A percentile compares a stretch with the other conserved stretches of the same genome.
These are phyloP conservation scores for Eriocheir sinensis DNA, from an alignment of 1,140 invertebrate genomes.

Conservation along the genomic window DNA sequence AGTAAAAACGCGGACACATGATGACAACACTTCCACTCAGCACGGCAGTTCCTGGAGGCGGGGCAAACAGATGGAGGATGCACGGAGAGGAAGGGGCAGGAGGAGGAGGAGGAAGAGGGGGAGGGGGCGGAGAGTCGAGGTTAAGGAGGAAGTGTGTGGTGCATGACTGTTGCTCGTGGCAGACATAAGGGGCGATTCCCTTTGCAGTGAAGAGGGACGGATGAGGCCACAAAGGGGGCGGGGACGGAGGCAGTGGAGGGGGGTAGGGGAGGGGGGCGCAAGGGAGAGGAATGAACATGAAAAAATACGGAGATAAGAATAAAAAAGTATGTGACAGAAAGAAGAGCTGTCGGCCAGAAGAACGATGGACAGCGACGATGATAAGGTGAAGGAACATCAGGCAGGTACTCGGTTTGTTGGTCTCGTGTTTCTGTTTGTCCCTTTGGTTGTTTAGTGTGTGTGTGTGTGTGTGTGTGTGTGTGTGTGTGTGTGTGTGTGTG, in stretches of 20 bases:
- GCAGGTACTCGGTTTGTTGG: no score
- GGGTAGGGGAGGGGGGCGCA: neutral
- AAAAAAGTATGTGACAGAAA: neutral
- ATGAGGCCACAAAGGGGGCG: neutral
- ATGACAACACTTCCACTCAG: neutral
- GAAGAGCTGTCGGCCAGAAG: neutral
- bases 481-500: neutral
- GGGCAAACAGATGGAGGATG: neutral
- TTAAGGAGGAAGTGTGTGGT: neutral
- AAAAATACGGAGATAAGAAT: neutral
- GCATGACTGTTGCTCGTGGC: neutral
- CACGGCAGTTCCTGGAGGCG: neutral
- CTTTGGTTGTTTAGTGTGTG: neutral
- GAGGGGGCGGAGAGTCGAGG: no score
- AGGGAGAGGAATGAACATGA: neutral
- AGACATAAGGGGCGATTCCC: neutral
- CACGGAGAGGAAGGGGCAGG: neutral
- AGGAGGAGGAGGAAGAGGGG: neutral
- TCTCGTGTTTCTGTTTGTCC: no score
- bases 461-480: neutral
- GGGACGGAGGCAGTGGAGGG: neutral
- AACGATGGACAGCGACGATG: neutral
- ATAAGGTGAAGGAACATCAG: neutral
- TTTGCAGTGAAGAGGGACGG: neutral
- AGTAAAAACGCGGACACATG: neutral